Evolutionary conservation across 1,140 invertebrate species (phyloP).

Genomic region (Portunus trituberculatus): DNA sequence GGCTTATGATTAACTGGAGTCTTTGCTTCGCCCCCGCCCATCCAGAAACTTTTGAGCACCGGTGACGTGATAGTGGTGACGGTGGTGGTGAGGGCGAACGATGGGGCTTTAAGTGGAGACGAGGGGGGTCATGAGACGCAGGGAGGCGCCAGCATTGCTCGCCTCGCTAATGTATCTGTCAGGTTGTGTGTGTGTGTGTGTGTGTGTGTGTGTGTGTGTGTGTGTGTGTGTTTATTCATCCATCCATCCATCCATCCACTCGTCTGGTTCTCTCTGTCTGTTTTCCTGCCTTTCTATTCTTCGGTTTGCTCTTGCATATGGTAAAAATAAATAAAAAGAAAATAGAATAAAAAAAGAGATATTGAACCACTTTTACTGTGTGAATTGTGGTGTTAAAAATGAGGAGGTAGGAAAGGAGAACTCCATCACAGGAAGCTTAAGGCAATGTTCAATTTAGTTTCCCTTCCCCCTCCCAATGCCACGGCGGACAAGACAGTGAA

Average conservation of each 20-base stretch:
- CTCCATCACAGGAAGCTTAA: too few relatives aligned
- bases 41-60: background rate
- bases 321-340: too few relatives aligned
- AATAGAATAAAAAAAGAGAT: too few relatives aligned
- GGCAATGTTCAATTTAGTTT: too few relatives aligned
- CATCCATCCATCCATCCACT: background rate
- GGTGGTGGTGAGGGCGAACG: background rate
- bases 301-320: background rate
- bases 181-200: background rate
- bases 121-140: background rate
- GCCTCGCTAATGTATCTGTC: background rate
- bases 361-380: too few relatives aligned
- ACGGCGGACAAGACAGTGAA: too few relatives aligned
- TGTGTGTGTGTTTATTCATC: background rate
- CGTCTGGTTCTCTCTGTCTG: background rate
- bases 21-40: background rate
- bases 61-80: background rate
- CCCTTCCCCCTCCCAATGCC: too few relatives aligned
- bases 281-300: background rate
- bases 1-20: background rate
- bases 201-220: background rate
- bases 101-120: background rate
- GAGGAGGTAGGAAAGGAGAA: too few relatives aligned
- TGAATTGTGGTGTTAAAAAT: too few relatives aligned
- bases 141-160: background rate